Conservation (phyloP, 2,113 vertebrate genomes). For the Plectropomus leopardus region DNA sequence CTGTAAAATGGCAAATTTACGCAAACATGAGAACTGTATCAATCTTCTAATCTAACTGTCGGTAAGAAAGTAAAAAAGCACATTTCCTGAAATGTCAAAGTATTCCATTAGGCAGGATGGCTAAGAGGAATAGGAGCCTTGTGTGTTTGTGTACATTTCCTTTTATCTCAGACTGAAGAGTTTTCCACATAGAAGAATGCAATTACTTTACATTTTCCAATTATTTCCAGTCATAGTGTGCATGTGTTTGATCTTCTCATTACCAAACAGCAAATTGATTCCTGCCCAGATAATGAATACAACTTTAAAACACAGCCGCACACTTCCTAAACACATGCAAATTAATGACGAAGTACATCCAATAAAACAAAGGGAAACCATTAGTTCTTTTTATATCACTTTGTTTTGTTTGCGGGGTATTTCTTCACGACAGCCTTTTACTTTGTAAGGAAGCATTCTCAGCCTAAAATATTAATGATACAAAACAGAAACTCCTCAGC, state of each 20-base stretch:
- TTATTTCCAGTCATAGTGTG: constrained; percentile 3
- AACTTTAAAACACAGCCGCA: background rate
- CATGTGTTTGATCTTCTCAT: constrained; percentile 8
- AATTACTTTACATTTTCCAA: constrained; percentile 17
- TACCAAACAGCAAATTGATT: constrained; percentile 19
- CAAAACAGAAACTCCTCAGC: constrained; percentile 33
- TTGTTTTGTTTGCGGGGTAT: constrained; percentile 14
- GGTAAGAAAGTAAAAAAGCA: too few relatives aligned
- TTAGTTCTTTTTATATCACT: background rate
- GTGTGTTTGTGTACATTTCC: background rate
- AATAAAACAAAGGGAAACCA: constrained; percentile 19
- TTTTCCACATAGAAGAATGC: background rate
- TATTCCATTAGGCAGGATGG: background rate
- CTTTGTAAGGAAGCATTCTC: constrained; percentile 3
- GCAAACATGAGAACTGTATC: too few relatives aligned
- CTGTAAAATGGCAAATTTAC: too few relatives aligned
- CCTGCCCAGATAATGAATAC: background rate
- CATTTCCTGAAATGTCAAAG: background rate
- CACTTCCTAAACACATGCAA: background rate
- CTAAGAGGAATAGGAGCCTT: background rate
- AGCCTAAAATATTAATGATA: constrained; percentile 48
- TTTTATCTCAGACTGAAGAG: background rate
- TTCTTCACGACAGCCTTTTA: background rate
- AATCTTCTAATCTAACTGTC: too few relatives aligned
- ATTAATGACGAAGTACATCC: constrained; percentile 5